Percentiles rank a stretch among this genome's conserved stretches.
These are phyloP conservation scores for Salvelinus sp. DNA, from an alignment of 2,113 vertebrate genomes.

Conservation along the genomic window DNA sequence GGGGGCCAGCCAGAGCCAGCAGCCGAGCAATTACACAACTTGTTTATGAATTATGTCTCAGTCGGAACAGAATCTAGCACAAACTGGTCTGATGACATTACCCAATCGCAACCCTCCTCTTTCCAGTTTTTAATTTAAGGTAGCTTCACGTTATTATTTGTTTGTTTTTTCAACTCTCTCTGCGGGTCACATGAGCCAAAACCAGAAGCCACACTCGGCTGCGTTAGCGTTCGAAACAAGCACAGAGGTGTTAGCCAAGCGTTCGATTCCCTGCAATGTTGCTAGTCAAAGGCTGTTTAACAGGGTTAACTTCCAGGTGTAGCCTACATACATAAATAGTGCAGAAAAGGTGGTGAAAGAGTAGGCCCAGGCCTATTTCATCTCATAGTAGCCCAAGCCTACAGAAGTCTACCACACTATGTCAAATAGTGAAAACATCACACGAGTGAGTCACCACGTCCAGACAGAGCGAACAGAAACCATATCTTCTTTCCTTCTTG, in stretches of 20 bases:
- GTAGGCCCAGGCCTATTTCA: too few species aligned
- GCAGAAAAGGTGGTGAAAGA: too few species aligned
- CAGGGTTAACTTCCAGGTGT: too few species aligned
- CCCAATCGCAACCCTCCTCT: constrained; percentile 20
- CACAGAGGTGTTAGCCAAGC: too few species aligned
- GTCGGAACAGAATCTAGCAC: constrained; percentile 42
- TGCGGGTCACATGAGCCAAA: too few species aligned
- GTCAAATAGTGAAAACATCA: not conserved
- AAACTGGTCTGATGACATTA: constrained; percentile 57
- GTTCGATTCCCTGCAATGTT: too few species aligned
- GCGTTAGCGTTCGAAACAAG: too few species aligned
- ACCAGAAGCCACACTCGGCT: too few species aligned
- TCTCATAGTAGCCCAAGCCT: too few species aligned
- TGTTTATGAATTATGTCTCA: constrained; percentile 57
- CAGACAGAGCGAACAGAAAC: not conserved
- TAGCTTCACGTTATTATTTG: constrained; percentile 8
- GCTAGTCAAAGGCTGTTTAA: too few species aligned
- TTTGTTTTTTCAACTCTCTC: not conserved
- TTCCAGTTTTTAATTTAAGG: constrained; percentile 38
- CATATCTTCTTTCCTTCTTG: not conserved
- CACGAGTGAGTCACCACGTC: not conserved
- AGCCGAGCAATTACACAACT: constrained; percentile 66
- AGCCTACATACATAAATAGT: too few species aligned
- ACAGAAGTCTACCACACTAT: not conserved
- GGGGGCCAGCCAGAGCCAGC: constrained; percentile 12